phyloP scores from a whole-genome alignment of 1,140 invertebrate genomes.

The Heliconius hewitsoni region DNA sequence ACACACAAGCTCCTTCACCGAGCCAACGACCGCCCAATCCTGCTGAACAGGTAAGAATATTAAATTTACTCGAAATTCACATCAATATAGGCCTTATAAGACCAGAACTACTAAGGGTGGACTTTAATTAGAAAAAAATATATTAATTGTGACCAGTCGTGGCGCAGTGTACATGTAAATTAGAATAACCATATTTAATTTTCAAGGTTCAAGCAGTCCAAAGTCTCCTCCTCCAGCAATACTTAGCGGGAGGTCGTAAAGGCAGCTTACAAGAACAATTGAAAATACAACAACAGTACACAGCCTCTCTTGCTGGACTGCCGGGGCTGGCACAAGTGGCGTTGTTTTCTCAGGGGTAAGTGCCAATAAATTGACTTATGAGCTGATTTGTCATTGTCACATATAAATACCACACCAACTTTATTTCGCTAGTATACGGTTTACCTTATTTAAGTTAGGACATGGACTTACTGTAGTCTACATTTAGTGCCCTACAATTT shows the following conservation, averaged over 20 bases:
- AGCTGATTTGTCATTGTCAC: too few relatives aligned
- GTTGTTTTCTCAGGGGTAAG: slow-evolving; percentile 74
- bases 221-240: slow-evolving; percentile 78
- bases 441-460: too few relatives aligned
- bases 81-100: too few relatives aligned
- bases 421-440: too few relatives aligned
- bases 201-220: slow-evolving; percentile 77
- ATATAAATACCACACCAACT: too few relatives aligned
- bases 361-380: background rate
- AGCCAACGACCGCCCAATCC: slow-evolving; percentile 70
- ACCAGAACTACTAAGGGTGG: too few relatives aligned
- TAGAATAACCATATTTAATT: background rate
- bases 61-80: too few relatives aligned
- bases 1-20: slow-evolving; percentile 61
- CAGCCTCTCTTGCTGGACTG: slow-evolving; percentile 66
- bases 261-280: slow-evolving; percentile 75
- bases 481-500: too few relatives aligned
- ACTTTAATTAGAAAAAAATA: too few relatives aligned
- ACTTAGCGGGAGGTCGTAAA: slow-evolving; percentile 71
- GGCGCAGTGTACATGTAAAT: too few relatives aligned
- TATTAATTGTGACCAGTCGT: too few relatives aligned
- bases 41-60: slow-evolving; percentile 67
- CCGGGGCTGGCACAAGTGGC: slow-evolving; percentile 76
- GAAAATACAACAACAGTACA: slow-evolving; percentile 78
- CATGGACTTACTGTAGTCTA: too few relatives aligned